Base-by-base conservation (phyloP, 92 coral and sea anemone genomes). In the Diadumene lineata region DNA sequence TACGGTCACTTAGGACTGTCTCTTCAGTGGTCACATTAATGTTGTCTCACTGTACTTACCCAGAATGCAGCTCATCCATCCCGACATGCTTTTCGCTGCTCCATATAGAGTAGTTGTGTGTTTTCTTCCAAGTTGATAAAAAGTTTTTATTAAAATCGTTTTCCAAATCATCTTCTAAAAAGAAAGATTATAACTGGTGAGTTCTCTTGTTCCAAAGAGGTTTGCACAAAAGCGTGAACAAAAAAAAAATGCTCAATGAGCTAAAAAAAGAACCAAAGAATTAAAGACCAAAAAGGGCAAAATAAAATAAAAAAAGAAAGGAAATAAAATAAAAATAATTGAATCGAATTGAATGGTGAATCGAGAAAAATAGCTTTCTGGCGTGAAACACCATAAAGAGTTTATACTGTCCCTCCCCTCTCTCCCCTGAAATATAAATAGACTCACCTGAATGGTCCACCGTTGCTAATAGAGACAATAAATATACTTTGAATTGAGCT, bases 31-130 rank as follows among this genome's bases (percentile, higher is more conserved):
- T 4, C 6, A 38, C 7, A 38, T 38, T 4, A 38, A 38, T 38
- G 13, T 38, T 38, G 48, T 13, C 6, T 38, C 7, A 6, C 6
- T 38, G 7, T 13, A 62, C 81, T 74, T 85, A 91, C 97, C 97
- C 97, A 66, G 97, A 89, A 88, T 85, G 97, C 74, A 91, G 82
- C 62, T 91, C 97, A 58, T 91, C 97, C 33, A 91, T 85, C 53
- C 97, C 97, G 69, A 85, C 89, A 79, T 91, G 92, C 77, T 83
- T 84, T 65, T 82, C 82, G 64, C 60, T 83, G 31, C 78, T 76
- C 97, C 97, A 91, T 15, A 75, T 69, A 32, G 56, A 75, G 67
- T 71, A 88, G 60, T 91, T 86, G 38, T 69, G 85, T 21, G 97
- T 91, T 32, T 38, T 84, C 81, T 81, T 91, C 97, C 97, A 91